A percentile compares a stretch with the other conserved stretches of the same genome.
Evolutionary conservation across 2,113 vertebrate genomes (phyloP).

Genomic region (Percina caprodes): DNA sequence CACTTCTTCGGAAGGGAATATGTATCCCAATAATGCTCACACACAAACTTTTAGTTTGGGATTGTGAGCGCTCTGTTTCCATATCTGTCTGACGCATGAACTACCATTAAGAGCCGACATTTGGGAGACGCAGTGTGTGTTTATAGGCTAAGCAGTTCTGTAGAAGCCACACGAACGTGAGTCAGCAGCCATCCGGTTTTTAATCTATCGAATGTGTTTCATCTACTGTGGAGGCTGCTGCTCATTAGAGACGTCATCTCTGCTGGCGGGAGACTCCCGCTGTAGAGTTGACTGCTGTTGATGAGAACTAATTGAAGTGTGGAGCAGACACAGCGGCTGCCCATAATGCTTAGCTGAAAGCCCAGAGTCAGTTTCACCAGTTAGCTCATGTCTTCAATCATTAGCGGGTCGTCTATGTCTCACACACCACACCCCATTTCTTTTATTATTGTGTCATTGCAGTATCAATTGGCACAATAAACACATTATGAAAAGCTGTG

Average conservation of each 20-base stretch:
- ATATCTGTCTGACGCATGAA: neutral
- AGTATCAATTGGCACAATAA: too few species aligned
- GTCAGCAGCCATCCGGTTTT: neutral
- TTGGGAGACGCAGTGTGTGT: neutral
- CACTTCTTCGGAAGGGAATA: too few species aligned
- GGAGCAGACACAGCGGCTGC: neutral
- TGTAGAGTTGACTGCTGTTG: conserved; percentile 6
- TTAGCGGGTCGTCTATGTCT: too few species aligned
- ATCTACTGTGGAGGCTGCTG: neutral
- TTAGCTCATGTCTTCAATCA: too few species aligned
- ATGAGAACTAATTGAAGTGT: conserved; percentile 7
- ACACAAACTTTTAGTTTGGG: neutral
- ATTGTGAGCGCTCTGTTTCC: neutral
- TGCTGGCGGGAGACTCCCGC: neutral
- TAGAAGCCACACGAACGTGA: neutral
- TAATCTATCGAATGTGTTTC: neutral
- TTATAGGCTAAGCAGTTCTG: neutral
- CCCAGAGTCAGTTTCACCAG: neutral
- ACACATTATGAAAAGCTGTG: too few species aligned
- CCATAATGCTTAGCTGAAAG: neutral
- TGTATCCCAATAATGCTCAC: neutral
- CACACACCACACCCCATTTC: too few species aligned
- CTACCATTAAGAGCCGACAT: neutral
- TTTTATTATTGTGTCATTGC: too few species aligned
- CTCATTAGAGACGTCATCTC: neutral